phyloP scores from a whole-genome alignment of 1,140 invertebrate genomes.

The Brachionus calyciflorus region DNA sequence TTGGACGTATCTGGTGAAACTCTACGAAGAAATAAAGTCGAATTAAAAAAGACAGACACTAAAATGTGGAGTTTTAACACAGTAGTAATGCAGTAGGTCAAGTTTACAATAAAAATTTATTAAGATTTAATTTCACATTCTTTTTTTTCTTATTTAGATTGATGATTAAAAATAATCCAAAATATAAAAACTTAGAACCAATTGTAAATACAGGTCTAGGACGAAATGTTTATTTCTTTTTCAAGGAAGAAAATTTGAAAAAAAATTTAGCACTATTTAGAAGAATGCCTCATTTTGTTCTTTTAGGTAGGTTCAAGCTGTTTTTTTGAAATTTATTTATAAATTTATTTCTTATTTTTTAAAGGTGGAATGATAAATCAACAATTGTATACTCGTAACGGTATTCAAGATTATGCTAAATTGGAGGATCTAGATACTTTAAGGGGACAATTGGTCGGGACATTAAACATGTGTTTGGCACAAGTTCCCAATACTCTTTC shows the following conservation, averaged over 20 bases:
- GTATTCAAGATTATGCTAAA: conserved; percentile 26
- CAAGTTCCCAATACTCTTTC: conserved; percentile 9
- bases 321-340: neutral
- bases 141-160: neutral
- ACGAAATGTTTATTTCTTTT: conserved; percentile 34
- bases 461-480: neutral
- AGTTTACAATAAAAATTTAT: neutral
- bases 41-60: conserved; percentile 35
- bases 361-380: conserved; percentile 37
- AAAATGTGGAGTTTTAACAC: conserved; percentile 45
- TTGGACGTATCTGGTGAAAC: conserved; percentile 18
- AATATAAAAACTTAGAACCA: conserved; percentile 29
- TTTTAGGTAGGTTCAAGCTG: neutral
- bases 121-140: neutral
- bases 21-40: conserved; percentile 36
- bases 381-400: neutral
- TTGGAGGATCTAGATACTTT: neutral
- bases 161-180: conserved; percentile 40
- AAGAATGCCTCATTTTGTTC: conserved; percentile 47
- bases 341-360: neutral
- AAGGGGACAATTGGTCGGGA: conserved; percentile 7
- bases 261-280: conserved; percentile 19
- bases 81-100: conserved; percentile 31
- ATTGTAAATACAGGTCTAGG: conserved; percentile 26
- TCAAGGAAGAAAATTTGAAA: conserved; percentile 21